Evolutionary conservation across 2,888 invertebrate genomes (phyloP).

Genomic region (Omphaloscelis lunosa): DNA sequence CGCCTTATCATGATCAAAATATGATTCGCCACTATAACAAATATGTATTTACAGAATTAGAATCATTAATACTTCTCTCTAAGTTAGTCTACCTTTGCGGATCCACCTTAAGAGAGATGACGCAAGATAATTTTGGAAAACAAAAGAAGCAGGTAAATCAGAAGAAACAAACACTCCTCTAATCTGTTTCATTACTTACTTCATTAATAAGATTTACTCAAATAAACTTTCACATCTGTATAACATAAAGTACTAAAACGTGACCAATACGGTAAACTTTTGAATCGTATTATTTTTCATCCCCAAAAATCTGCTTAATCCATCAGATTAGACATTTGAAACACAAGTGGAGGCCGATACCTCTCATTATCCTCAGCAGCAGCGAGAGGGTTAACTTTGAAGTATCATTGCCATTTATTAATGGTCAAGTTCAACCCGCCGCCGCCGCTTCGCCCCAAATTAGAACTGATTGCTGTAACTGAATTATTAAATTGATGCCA

Average conservation of each 20-base stretch:
- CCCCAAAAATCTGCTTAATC: conserved; percentile 54
- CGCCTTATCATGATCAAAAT: no score
- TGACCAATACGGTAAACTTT: conserved; percentile 33
- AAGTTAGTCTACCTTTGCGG: no score
- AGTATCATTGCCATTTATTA: conserved; percentile 90
- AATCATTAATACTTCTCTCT: no score
- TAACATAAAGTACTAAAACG: conserved; percentile 4
- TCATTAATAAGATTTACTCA: no score
- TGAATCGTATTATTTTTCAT: conserved; percentile 44
- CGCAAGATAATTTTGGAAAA: no score
- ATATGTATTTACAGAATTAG: no score
- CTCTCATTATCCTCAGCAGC: conserved; percentile 80
- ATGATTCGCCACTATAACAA: no score
- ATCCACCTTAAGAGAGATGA: no score
- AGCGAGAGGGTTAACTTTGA: conserved; percentile 88
- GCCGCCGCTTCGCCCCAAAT: conserved; percentile 77
- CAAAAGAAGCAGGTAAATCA: no score
- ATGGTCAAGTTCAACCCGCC: conserved; percentile 87
- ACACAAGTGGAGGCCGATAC: conserved; percentile 78
- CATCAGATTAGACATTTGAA: conserved; percentile 63
- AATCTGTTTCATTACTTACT: no score
- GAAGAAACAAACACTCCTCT: no score
- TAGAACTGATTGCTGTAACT: conserved; percentile 86
- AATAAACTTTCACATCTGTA: conserved; percentile 6
- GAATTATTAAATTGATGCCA: conserved; percentile 88